phyloP scores from a whole-genome alignment of 2,888 invertebrate genomes.

The Creontiades dilutus region DNA sequence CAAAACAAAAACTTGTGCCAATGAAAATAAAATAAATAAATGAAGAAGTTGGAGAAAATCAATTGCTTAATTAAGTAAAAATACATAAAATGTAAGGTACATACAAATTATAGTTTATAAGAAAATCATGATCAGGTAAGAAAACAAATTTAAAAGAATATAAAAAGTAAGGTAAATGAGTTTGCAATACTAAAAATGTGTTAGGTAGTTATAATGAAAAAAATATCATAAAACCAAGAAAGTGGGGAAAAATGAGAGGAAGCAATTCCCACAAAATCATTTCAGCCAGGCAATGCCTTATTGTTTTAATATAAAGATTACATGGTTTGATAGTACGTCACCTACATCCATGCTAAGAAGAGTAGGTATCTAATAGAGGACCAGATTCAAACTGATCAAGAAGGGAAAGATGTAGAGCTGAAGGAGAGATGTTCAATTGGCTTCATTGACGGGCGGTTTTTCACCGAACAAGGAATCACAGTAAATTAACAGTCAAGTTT shows the following conservation, averaged over 20 bases:
- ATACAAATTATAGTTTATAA: not conserved
- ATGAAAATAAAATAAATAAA: too few relatives aligned
- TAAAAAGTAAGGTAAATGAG: not conserved
- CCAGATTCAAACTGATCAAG: conserved; percentile 59
- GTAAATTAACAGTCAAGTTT: conserved; percentile 73
- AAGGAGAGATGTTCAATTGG: conserved; percentile 59
- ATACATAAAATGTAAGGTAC: not conserved
- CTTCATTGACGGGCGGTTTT: conserved; percentile 38
- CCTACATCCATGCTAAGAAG: conserved; percentile 78
- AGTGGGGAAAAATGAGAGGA: conserved; percentile 61
- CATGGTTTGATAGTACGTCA: conserved; percentile 85
- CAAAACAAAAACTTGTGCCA: conserved; percentile 26
- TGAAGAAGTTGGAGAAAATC: not conserved
- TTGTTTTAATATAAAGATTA: conserved; percentile 54
- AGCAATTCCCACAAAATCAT: conserved; percentile 64
- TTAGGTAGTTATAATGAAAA: not conserved
- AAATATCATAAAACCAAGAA: conserved; percentile 13
- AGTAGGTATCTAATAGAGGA: conserved; percentile 62
- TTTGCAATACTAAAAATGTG: conserved; percentile 23
- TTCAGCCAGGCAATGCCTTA: conserved; percentile 70
- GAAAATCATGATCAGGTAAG: not conserved
- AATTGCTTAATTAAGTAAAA: not conserved
- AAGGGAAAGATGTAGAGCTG: conserved; percentile 64
- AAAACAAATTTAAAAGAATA: not conserved
- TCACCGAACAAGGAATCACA: conserved; percentile 61